These are phyloP conservation scores for Pomacea canaliculata DNA, from an alignment of 2,888 invertebrate genomes.

Conservation along the genomic window DNA sequence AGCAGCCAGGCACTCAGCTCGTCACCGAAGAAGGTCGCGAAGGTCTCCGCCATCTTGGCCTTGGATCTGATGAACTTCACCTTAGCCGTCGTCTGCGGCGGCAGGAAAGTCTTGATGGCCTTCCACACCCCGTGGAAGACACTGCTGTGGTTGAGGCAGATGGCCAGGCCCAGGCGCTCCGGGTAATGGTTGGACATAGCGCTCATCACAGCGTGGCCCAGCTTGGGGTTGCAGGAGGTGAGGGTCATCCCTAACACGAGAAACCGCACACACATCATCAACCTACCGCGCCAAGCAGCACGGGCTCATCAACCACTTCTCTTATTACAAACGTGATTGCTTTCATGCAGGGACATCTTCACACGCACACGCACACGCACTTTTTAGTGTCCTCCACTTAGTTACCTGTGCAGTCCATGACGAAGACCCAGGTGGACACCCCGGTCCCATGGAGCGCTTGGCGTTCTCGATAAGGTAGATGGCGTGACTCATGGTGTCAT, in stretches of 20 bases:
- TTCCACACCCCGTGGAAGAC: conserved; percentile 67
- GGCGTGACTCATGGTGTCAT: conserved; percentile 62
- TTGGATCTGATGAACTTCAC: conserved; percentile 57
- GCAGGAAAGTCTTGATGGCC: conserved; percentile 63
- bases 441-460: conserved; percentile 58
- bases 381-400: not conserved
- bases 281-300: too few species aligned
- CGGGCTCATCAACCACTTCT: too few species aligned
- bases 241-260: conserved; percentile 61
- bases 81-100: conserved; percentile 62
- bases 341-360: not conserved
- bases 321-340: not conserved
- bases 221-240: conserved; percentile 63
- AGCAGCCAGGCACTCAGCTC: conserved; percentile 62
- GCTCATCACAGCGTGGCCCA: conserved; percentile 62
- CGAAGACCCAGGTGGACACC: conserved; percentile 61
- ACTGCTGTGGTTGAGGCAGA: conserved; percentile 64
- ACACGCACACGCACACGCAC: not conserved
- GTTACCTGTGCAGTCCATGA: conserved; percentile 65
- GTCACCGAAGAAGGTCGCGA: conserved; percentile 52
- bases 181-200: conserved; percentile 65
- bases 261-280: not conserved
- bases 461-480: conserved; percentile 66
- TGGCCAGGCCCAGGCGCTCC: conserved; percentile 65
- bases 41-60: conserved; percentile 55